Evolutionary conservation across 1,140 invertebrate genomes (phyloP), one percentile per base, ranked within the genome.

Genomic region (Argopecten irradians): DNA sequence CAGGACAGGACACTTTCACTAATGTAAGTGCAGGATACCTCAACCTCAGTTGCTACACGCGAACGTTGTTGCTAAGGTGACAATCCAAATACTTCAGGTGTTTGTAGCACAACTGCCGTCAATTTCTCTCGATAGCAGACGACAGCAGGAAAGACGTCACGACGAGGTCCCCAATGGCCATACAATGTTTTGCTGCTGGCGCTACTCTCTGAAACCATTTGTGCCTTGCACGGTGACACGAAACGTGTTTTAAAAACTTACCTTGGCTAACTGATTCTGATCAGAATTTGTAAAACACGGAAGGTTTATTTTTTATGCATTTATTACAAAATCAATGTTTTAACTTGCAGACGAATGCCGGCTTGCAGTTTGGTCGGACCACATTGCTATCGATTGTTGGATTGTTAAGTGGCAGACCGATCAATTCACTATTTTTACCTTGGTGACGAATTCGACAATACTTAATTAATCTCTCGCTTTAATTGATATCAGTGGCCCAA

Each of bases 311-410:
- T 28, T 71, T 71, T 71, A n/a, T 71, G 8, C 55, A 71, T n/a
- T 71, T 71, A 71, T 71, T 28, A 71, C 55, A 71, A 71, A 71
- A 71, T 71, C 55, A 71, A 71, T 71, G 55, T 71, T 28, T 71
- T 71, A 71, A 28, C n/a, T 71, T 71, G 55, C 55, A 71, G 55
- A 71, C 55, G 55, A 71, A 28, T 28, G 55, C 43, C 28, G 55
- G 22, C 16, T 8, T 71, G 22, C 55, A 71, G 16, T 71, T 22
- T 71, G 1, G 55, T 5, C 28, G n/a, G n/a, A 1, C 55, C 22
- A 28, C 1, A n/a, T 71, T 28, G 7, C 55, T 28, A 71, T 71
- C 16, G 55, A 71, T 71, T 28, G 55, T 1, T 16, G 55, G 55
- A 5, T 22, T 28, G 2, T 19, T 55, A 55, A 71, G 55, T 71